Evolutionary conservation across 1,140 invertebrate genomes (phyloP), one percentile per base, ranked within the genome.

Genomic region (Trigoniulus corallinus): DNA sequence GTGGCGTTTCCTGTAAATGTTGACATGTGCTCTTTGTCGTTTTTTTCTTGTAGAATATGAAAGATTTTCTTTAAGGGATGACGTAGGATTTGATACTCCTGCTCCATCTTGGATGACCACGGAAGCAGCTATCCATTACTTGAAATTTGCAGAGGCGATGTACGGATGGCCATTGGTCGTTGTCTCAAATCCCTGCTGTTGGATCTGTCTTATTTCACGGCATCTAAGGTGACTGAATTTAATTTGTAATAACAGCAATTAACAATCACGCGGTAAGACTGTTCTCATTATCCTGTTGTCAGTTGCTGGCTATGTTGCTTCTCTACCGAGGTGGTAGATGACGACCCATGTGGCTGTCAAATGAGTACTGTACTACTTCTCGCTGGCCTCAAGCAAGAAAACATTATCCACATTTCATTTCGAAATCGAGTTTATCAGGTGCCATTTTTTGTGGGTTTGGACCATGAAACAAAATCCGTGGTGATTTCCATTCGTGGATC

Each of bases 101-200:
- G 53, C 39, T 24, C 52, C 20, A 48, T 56, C 54, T 21, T 88
- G 85, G 84, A 86, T 88, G 81, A 84, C 78, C 55, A 61, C 86
- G 42, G 75, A 80, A 53, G 74, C 76, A 57, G 82, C 84, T 0
- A 60, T 73, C 42, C 79, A 88, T 64, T 88, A 81, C 57, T 68
- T 88, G 50, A 76, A 80, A 60, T 74, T 84, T 57, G 83, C 86
- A 0, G 76, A 84, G 57, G 81, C 82, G 1, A 77, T 78, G n/a
- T 93, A 91, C 64, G 85, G 88, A 1, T 93, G 88, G 85, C 80
- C 85, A n/a, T 83, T 83, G 57, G 84, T 84, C 54, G 66, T 91
- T 57, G 85, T 84, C 61, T 70, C 75, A 23, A 75, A 88, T 60
- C 74, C 74, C 48, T 78, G 77, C 52, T 80, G 78, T 4, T 82